A percentile compares a stretch with the other conserved stretches of the same genome.
These are phyloP conservation scores for Molothrus ater DNA, from an alignment of 2,797 vertebrate genomes.

Conservation along the genomic window DNA sequence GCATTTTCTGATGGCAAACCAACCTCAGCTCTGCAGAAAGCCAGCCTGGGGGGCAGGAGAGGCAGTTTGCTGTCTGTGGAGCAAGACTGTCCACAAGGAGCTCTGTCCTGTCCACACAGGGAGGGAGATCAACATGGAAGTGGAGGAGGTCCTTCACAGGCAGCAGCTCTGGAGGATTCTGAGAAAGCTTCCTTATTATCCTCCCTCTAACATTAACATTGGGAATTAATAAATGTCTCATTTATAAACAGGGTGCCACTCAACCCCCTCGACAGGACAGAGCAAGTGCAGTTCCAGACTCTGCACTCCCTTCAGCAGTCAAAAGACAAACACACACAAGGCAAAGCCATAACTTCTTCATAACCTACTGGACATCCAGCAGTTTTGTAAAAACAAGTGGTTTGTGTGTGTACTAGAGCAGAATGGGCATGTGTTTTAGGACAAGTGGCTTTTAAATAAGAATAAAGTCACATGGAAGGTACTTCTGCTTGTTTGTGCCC, in stretches of 20 bases:
- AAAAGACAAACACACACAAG: background rate
- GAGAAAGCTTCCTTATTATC: background rate
- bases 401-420: background rate
- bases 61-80: background rate
- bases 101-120: background rate
- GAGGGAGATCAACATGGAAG: background rate
- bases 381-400: background rate
- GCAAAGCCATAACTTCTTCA: background rate
- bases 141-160: background rate
- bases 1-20: background rate
- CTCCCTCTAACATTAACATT: background rate
- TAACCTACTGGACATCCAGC: background rate
- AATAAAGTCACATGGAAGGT: background rate
- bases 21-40: background rate
- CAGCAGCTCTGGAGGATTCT: background rate
- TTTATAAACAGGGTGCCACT: background rate
- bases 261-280: background rate
- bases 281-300: background rate
- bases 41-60: accelerated
- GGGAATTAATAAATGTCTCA: background rate
- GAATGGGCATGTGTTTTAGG: background rate
- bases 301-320: background rate
- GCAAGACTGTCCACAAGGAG: background rate
- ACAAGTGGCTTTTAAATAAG: background rate
- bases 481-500: background rate